These are phyloP conservation scores for Notospermus geniculatus DNA, from an alignment of 1,140 invertebrate species.

Conservation along the genomic window DNA sequence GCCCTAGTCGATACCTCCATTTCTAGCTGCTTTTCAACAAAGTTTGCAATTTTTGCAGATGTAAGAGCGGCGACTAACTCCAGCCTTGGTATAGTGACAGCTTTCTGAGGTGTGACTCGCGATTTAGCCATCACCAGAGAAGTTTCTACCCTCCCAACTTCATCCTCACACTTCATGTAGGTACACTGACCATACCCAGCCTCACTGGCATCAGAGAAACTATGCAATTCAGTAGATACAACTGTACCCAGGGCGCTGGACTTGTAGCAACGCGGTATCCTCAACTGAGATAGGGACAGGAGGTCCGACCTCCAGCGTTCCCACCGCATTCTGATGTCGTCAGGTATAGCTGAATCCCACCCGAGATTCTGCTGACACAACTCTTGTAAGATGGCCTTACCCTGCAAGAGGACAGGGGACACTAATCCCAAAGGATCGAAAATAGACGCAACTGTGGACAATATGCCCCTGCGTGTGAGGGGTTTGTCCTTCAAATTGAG, in stretches of 20 bases:
- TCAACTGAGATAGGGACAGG: background rate
- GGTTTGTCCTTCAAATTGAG: slow-evolving; percentile 15
- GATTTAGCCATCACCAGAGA: slow-evolving; percentile 22
- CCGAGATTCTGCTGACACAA: background rate
- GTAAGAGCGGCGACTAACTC: slow-evolving; percentile 20
- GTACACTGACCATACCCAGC: slow-evolving; percentile 19
- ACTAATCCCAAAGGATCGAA: slow-evolving; percentile 12
- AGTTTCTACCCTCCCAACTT: background rate
- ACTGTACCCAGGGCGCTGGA: background rate
- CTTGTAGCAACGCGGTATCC: slow-evolving; percentile 6
- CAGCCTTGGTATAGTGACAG: slow-evolving; percentile 20
- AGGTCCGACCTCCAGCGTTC: background rate
- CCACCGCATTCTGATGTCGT: background rate
- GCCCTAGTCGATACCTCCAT: background rate
- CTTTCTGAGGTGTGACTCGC: slow-evolving; percentile 15
- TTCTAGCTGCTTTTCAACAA: slow-evolving; percentile 6
- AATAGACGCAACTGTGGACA: slow-evolving; percentile 4
- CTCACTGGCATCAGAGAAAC: slow-evolving; percentile 22
- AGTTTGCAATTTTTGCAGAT: background rate
- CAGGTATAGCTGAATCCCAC: slow-evolving; percentile 3
- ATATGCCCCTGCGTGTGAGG: slow-evolving; percentile 5
- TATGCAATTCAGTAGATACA: slow-evolving; percentile 9
- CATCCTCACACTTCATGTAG: slow-evolving; percentile 11
- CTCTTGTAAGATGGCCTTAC: slow-evolving; percentile 10
- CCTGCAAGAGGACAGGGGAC: background rate